Evolutionary conservation across 2,888 invertebrate genomes (phyloP).

Genomic region (Cephus pygmeus): DNA sequence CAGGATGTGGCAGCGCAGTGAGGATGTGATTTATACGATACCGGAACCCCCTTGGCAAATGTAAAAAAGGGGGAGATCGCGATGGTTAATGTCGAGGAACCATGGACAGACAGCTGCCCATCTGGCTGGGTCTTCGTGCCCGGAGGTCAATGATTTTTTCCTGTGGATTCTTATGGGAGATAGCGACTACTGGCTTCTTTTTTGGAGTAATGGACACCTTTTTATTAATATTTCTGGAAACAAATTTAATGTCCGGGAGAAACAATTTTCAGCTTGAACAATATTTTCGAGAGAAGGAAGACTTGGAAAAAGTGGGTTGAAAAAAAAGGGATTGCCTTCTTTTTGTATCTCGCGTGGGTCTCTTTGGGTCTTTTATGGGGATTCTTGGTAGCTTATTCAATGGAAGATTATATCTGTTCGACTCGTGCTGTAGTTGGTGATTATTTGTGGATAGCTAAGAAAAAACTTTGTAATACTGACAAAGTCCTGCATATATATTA

Average conservation of each 20-base stretch:
- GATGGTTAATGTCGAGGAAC: constrained; percentile 6
- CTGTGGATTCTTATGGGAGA: background rate
- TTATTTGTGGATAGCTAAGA: too few species aligned
- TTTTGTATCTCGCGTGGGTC: background rate
- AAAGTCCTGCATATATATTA: too few species aligned
- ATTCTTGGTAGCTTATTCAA: background rate
- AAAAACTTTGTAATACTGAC: too few species aligned
- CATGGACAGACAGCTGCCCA: constrained; percentile 14
- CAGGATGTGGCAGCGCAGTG: constrained; percentile 30
- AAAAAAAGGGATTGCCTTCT: too few species aligned
- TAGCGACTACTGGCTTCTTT: background rate
- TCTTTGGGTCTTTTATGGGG: background rate
- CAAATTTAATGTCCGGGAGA: too few species aligned
- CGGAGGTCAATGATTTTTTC: constrained; percentile 4
- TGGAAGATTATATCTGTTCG: background rate
- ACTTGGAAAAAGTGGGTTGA: too few species aligned
- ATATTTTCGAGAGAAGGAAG: too few species aligned
- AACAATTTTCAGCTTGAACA: too few species aligned
- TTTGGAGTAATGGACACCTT: background rate
- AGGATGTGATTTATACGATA: constrained; percentile 61
- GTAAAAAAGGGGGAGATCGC: constrained; percentile 30
- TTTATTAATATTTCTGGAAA: too few species aligned
- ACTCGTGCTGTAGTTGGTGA: too few species aligned
- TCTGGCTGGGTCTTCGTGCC: constrained; percentile 1
- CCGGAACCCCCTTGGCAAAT: constrained; percentile 48